phyloP scores from a whole-genome alignment of 1,140 invertebrate species.

The Drosophila cardini region DNA sequence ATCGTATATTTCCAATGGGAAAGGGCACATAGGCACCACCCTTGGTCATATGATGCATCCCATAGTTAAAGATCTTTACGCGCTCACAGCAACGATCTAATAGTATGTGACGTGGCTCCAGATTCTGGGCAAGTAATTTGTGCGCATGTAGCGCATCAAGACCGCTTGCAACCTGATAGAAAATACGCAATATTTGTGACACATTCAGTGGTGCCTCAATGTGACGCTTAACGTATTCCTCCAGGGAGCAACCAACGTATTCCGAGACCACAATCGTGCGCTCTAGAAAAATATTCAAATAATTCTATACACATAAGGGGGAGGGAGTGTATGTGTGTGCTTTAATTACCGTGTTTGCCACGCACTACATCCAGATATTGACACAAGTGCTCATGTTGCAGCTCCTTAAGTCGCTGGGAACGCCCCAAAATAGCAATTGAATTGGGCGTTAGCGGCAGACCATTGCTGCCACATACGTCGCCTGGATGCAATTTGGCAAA shows the following conservation, averaged over 20 bases:
- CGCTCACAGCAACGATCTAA: slow-evolving; percentile 89
- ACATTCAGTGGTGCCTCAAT: slow-evolving; percentile 85
- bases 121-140: slow-evolving; percentile 91
- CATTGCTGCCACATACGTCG: slow-evolving; percentile 97
- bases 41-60: slow-evolving; percentile 96
- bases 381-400: slow-evolving; percentile 93
- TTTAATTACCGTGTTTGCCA: slow-evolving; percentile 94
- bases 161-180: slow-evolving; percentile 89
- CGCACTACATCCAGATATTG: slow-evolving; percentile 95
- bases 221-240: slow-evolving; percentile 77
- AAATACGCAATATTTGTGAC: slow-evolving; percentile 87
- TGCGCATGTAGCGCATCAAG: slow-evolving; percentile 90
- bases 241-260: slow-evolving; percentile 89
- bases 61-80: slow-evolving; percentile 96
- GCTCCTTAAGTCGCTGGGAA: slow-evolving; percentile 92
- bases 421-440: slow-evolving; percentile 96
- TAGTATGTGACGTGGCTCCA: slow-evolving; percentile 94
- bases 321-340: slow-evolving; percentile 18
- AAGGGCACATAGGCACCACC: slow-evolving; percentile 89
- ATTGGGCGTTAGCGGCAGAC: slow-evolving; percentile 97
- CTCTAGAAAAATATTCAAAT: slow-evolving; percentile 86
- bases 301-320: not conserved
- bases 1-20: slow-evolving; percentile 93
- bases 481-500: slow-evolving; percentile 95
- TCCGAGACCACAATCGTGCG: slow-evolving; percentile 95